These are phyloP conservation scores for Taenioides sp. DNA, from an alignment of 2,797 vertebrate genomes.

Conservation along the genomic window DNA sequence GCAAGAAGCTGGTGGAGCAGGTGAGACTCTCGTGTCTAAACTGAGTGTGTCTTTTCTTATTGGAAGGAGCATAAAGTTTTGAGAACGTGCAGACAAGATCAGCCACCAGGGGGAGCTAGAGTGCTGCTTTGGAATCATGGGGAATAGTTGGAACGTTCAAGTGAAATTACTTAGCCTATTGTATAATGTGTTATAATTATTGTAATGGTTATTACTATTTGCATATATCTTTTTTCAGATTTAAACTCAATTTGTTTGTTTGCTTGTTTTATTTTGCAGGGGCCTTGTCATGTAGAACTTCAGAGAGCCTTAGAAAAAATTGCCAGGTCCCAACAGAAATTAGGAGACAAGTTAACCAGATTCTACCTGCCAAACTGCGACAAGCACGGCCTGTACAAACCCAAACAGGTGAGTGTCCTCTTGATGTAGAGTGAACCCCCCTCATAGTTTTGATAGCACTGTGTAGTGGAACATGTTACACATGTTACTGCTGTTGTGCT, in stretches of 20 bases:
- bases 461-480: slow-evolving; percentile 18
- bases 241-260: not conserved
- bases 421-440: no score
- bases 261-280: slow-evolving; percentile 60
- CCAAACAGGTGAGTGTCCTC: slow-evolving; percentile 84
- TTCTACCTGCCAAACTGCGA: slow-evolving; percentile 97
- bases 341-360: slow-evolving; percentile 83
- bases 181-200: slow-evolving; percentile 28
- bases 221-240: slow-evolving; percentile 16
- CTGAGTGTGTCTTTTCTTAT: not conserved
- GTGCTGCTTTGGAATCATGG: slow-evolving; percentile 21
- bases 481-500: slow-evolving; percentile 22
- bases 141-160: no score
- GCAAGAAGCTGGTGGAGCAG: slow-evolving; percentile 80
- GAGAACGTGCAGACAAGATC: not conserved
- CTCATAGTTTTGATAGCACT: not conserved
- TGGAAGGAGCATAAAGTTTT: slow-evolving; percentile 58
- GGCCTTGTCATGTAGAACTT: slow-evolving; percentile 89
- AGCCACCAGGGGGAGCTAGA: slow-evolving; percentile 65
- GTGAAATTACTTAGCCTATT: no score
- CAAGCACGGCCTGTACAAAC: slow-evolving; percentile 89
- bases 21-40: slow-evolving; percentile 44
- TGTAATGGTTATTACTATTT: slow-evolving; percentile 31
- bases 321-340: slow-evolving; percentile 80
- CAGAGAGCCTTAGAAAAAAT: slow-evolving; percentile 86